These are phyloP conservation scores for Arrhopalites spinosus DNA, from an alignment of 2,888 invertebrate species.

Conservation along the genomic window DNA sequence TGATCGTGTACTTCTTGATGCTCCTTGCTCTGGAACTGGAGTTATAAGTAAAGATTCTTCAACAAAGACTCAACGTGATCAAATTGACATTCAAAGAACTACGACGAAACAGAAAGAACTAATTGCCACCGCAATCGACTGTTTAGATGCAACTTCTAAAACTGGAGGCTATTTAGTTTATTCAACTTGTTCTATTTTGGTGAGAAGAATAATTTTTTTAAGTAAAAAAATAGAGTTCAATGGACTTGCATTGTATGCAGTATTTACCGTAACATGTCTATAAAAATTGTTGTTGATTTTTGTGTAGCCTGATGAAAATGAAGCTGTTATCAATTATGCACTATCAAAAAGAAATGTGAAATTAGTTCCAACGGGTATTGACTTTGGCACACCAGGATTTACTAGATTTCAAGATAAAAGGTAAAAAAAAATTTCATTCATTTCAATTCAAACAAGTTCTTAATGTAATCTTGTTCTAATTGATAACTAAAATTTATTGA, in stretches of 20 bases:
- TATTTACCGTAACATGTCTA: not conserved
- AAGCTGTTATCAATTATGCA: conserved; percentile 94
- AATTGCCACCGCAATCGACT: conserved; percentile 94
- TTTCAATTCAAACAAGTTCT: no score
- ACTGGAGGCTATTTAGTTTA: conserved; percentile 96
- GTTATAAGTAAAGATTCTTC: conserved; percentile 96
- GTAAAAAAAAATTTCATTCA: conserved; percentile 52
- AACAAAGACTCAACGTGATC: conserved; percentile 91
- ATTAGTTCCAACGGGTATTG: conserved; percentile 84
- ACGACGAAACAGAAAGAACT: conserved; percentile 91
- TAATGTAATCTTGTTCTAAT: no score
- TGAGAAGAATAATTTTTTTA: conserved; percentile 57
- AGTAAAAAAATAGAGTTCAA: not conserved
- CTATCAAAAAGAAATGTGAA: conserved; percentile 88
- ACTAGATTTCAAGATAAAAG: conserved; percentile 75
- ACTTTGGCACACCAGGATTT: conserved; percentile 95
- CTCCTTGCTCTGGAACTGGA: conserved; percentile 98
- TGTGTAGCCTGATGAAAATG: conserved; percentile 92
- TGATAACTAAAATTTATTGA: no score
- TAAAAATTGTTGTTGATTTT: conserved; percentile 22
- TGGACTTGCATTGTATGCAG: not conserved
- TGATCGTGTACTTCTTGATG: conserved; percentile 93
- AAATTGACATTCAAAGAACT: conserved; percentile 86
- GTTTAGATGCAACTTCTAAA: conserved; percentile 86
- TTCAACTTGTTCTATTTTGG: conserved; percentile 95